Conservation (phyloP, 1,140 invertebrate species). For the Ptiloglossa arizonensis region DNA sequence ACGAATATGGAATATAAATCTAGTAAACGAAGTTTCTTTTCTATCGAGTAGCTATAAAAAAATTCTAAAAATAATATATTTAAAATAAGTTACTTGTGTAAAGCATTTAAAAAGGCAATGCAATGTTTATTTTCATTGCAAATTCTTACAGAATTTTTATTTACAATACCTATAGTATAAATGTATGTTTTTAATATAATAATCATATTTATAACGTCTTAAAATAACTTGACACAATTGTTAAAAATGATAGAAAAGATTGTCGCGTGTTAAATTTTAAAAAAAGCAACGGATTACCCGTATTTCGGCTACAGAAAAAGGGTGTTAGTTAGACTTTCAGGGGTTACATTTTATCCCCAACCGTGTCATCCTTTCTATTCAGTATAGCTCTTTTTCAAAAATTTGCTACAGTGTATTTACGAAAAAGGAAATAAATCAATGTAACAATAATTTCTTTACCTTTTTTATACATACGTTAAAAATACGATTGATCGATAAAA, state of each 20-base stretch:
- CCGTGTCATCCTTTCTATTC: constrained; percentile 67
- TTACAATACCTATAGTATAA: neutral
- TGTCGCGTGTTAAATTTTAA: constrained; percentile 33
- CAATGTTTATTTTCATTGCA: too few species aligned
- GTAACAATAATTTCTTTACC: neutral
- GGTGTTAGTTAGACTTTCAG: constrained; percentile 72
- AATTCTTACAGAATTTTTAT: neutral
- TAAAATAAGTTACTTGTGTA: too few species aligned
- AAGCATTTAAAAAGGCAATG: too few species aligned
- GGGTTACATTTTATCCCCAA: constrained; percentile 69
- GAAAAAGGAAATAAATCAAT: constrained; percentile 59
- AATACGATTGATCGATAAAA: neutral
- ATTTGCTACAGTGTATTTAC: constrained; percentile 66
- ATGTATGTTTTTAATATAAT: neutral
- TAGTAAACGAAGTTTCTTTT: too few species aligned
- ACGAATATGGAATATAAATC: too few species aligned
- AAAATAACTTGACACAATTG: constrained; percentile 62
- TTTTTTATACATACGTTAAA: neutral
- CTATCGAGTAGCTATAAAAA: too few species aligned
- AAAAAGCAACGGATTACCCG: constrained; percentile 67
- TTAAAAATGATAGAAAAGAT: constrained; percentile 56
- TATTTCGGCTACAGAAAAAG: constrained; percentile 68
- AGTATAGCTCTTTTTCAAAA: constrained; percentile 55
- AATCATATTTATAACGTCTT: constrained; percentile 3
- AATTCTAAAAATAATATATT: too few species aligned